These are phyloP conservation scores for Dryococelus australis DNA, from an alignment of 2,888 invertebrate species.

Conservation along the genomic window DNA sequence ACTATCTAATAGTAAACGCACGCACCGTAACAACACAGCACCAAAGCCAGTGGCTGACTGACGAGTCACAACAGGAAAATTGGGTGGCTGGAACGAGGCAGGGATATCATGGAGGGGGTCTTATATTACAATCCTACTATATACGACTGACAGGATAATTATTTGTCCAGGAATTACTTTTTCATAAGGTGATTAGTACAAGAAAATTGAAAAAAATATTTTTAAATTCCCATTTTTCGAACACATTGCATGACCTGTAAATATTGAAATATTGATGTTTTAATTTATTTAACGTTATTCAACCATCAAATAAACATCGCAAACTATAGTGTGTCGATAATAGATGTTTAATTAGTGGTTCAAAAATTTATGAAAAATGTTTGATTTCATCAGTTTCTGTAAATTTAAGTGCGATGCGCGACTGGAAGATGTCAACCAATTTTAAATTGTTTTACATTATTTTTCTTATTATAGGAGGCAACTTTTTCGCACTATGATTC, in stretches of 20 bases:
- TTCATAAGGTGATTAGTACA: not conserved
- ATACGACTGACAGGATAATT: not conserved
- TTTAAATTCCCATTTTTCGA: not conserved
- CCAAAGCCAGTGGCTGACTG: not conserved
- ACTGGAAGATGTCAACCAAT: not conserved
- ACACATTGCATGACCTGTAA: not conserved
- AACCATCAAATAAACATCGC: not conserved
- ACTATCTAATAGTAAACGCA: not conserved
- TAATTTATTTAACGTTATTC: too few species aligned
- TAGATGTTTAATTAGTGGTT: not conserved
- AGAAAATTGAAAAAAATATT: not conserved
- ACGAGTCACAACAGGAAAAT: not conserved
- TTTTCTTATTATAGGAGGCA: not conserved
- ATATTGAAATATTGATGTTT: not conserved
- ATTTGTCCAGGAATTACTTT: not conserved
- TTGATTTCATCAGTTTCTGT: not conserved
- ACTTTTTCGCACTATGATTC: not conserved
- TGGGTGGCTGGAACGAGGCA: not conserved
- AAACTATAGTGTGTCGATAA: not conserved
- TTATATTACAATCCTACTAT: not conserved
- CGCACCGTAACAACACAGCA: not conserved
- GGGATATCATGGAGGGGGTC: not conserved
- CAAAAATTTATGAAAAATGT: too few species aligned
- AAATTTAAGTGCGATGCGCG: not conserved
- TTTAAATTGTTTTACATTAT: not conserved